Conservation (phyloP, 2,113 vertebrate species). For the Oceanodroma tethys region DNA sequence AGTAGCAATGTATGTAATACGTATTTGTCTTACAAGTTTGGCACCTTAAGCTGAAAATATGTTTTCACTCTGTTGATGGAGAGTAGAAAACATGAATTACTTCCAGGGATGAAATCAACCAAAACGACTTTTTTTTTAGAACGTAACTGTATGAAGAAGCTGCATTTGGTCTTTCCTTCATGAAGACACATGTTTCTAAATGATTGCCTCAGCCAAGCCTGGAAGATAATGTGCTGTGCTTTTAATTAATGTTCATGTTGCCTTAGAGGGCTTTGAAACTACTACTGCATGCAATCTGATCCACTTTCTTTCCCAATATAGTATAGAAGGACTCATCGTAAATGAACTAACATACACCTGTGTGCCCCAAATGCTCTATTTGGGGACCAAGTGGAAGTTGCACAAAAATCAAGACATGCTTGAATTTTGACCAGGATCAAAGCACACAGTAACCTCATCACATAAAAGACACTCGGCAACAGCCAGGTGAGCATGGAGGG, state of each 20-base stretch:
- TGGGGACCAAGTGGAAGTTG: background rate
- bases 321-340: background rate
- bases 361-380: background rate
- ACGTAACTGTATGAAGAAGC: background rate
- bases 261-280: background rate
- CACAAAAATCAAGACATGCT: background rate
- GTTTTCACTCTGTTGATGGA: background rate
- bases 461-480: background rate
- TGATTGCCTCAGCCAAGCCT: background rate
- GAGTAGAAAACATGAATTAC: background rate
- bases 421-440: background rate
- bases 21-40: background rate
- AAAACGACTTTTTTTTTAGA: background rate
- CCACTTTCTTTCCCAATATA: background rate
- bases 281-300: background rate
- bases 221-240: background rate
- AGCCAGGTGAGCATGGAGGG: background rate
- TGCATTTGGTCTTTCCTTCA: background rate
- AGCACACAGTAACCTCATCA: background rate
- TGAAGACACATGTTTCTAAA: background rate
- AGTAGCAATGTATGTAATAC: background rate
- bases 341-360: background rate
- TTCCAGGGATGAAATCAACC: background rate
- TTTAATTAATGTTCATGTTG: background rate
- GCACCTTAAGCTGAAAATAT: background rate